Conservation (phyloP, 1,140 invertebrate genomes). For the Drosophila sproati region DNA sequence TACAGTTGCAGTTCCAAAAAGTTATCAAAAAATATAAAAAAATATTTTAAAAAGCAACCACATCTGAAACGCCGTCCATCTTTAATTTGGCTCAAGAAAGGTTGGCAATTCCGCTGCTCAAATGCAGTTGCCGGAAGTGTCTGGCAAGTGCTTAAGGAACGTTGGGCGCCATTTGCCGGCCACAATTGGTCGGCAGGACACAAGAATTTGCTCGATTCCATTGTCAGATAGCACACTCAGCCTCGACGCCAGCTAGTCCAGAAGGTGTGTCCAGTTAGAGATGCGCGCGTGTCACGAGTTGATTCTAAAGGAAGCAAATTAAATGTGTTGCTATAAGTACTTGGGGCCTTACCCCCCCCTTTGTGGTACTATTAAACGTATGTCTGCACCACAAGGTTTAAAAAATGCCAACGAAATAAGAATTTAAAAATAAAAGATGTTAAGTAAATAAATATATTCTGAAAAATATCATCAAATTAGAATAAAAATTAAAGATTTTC, state of each 20-base stretch:
- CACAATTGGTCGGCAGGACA: constrained; percentile 33
- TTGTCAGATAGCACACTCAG: background rate
- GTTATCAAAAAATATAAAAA: background rate
- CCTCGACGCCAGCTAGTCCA: background rate
- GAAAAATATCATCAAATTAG: too few species aligned
- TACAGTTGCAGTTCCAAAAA: constrained; percentile 15
- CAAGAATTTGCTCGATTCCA: constrained; percentile 20
- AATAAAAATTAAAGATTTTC: too few species aligned
- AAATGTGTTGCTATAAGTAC: too few species aligned
- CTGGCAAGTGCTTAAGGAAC: constrained; percentile 30
- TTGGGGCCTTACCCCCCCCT: too few species aligned
- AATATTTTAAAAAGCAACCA: background rate
- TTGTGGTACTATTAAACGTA: too few species aligned
- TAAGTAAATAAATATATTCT: too few species aligned
- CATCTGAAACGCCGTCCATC: background rate
- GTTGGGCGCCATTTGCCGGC: constrained; percentile 36
- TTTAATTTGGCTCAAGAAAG: constrained; percentile 4
- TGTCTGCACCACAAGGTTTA: too few species aligned
- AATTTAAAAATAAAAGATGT: too few species aligned
- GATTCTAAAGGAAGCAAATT: too few species aligned
- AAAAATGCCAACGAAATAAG: too few species aligned
- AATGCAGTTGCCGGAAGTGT: constrained; percentile 7
- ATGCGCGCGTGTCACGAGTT: constrained; percentile 14
- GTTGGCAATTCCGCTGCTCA: constrained; percentile 1
- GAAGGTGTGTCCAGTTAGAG: constrained; percentile 15